Conservation (phyloP, 2,888 invertebrate species). For the Coremacera marginata region DNA sequence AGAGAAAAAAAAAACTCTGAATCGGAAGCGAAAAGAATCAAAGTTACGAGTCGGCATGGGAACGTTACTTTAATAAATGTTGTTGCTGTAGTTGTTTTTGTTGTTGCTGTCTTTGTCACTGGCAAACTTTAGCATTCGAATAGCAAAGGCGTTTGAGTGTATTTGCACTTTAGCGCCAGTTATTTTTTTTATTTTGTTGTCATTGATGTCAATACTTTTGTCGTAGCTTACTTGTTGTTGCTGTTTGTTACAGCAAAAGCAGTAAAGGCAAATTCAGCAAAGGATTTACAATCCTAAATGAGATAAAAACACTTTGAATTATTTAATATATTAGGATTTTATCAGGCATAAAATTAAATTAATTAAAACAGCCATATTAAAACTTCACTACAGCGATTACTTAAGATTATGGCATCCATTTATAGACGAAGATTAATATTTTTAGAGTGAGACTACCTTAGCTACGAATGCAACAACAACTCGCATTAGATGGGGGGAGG, state of each 20-base stretch:
- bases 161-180: background rate
- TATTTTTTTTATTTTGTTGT: background rate
- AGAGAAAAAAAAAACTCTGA: background rate
- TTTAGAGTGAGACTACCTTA: too few species aligned
- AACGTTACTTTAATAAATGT: background rate
- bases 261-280: background rate
- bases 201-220: background rate
- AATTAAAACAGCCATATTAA: too few species aligned
- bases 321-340: background rate
- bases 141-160: background rate
- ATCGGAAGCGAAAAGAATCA: conserved; percentile 8
- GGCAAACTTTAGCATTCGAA: background rate
- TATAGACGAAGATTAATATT: too few species aligned
- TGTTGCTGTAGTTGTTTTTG: background rate
- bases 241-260: too few species aligned
- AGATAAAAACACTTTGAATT: background rate
- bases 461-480: too few species aligned
- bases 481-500: too few species aligned
- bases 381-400: too few species aligned
- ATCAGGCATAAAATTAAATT: too few species aligned
- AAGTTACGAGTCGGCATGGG: background rate
- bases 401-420: too few species aligned
- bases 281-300: background rate
- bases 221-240: too few species aligned
- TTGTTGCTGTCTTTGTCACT: background rate